A percentile compares a stretch with the other conserved stretches of the same genome.
These are phyloP conservation scores for Nowickia ferox DNA, from an alignment of 2,888 invertebrate genomes.

Conservation along the genomic window DNA sequence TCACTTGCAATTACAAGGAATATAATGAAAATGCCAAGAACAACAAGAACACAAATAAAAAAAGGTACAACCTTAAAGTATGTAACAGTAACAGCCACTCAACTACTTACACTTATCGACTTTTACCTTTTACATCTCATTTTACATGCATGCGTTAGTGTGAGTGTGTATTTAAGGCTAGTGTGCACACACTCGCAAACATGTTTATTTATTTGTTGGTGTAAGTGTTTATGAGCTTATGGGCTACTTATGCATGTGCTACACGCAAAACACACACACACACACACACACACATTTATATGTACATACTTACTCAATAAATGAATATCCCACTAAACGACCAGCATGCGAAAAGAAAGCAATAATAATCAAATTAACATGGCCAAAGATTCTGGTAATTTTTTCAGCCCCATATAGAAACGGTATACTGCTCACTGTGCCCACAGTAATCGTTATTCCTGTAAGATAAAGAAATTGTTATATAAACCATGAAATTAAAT, in stretches of 20 bases:
- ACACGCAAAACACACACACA: not conserved
- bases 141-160: not conserved
- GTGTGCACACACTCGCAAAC: not conserved
- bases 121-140: slow-evolving; percentile 23
- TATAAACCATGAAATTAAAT: slow-evolving; percentile 35
- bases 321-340: slow-evolving; percentile 92
- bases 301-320: slow-evolving; percentile 88
- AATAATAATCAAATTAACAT: slow-evolving; percentile 92
- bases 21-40: slow-evolving; percentile 34
- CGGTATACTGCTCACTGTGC: slow-evolving; percentile 92
- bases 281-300: not conserved
- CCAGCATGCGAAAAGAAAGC: slow-evolving; percentile 94
- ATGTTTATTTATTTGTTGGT: not conserved
- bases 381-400: slow-evolving; percentile 91
- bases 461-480: slow-evolving; percentile 63
- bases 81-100: slow-evolving; percentile 2
- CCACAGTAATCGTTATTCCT: slow-evolving; percentile 93
- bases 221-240: slow-evolving; percentile 27
- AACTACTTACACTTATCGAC: slow-evolving; percentile 22
- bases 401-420: slow-evolving; percentile 93
- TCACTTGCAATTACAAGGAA: slow-evolving; percentile 53
- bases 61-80: slow-evolving; percentile 19
- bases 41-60: slow-evolving; percentile 23
- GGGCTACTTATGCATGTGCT: not conserved
- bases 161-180: not conserved